Conservation (phyloP, 2,888 invertebrate genomes). For the Lasius fuliginosus region DNA sequence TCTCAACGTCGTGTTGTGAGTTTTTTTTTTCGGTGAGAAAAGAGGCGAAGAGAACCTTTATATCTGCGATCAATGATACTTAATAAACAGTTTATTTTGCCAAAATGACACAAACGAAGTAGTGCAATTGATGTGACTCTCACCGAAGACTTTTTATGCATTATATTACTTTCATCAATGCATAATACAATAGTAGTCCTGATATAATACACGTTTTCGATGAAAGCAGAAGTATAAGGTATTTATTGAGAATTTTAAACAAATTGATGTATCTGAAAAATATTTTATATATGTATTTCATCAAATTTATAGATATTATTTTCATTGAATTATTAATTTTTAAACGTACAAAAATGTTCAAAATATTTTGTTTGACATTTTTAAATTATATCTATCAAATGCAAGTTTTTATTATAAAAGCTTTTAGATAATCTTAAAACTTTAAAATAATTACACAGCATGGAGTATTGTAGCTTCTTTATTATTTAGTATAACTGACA, state of each 20-base stretch:
- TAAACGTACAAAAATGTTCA: neutral
- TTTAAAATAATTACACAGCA: too few species aligned
- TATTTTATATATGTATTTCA: conserved; percentile 10
- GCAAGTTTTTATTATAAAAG: neutral
- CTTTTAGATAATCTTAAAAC: neutral
- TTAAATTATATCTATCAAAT: neutral
- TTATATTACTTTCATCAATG: neutral
- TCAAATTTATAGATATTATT: conserved; percentile 14
- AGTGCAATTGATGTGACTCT: neutral
- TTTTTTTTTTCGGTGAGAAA: neutral
- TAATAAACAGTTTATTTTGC: conserved; percentile 8
- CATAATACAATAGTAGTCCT: neutral
- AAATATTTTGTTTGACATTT: neutral
- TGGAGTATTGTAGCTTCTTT: neutral
- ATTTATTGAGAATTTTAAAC: neutral
- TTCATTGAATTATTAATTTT: neutral
- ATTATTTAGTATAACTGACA: neutral
- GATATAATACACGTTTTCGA: neutral
- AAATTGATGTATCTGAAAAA: neutral
- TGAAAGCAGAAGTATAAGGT: neutral
- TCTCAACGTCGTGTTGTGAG: conserved; percentile 8
- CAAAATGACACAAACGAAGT: neutral
- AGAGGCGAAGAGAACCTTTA: neutral
- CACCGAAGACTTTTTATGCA: neutral
- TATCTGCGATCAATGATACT: conserved; percentile 7